Percentiles rank a stretch among this genome's conserved stretches.
Conservation (phyloP, 2,797 vertebrate genomes). For the Xerus rutilus region DNA sequence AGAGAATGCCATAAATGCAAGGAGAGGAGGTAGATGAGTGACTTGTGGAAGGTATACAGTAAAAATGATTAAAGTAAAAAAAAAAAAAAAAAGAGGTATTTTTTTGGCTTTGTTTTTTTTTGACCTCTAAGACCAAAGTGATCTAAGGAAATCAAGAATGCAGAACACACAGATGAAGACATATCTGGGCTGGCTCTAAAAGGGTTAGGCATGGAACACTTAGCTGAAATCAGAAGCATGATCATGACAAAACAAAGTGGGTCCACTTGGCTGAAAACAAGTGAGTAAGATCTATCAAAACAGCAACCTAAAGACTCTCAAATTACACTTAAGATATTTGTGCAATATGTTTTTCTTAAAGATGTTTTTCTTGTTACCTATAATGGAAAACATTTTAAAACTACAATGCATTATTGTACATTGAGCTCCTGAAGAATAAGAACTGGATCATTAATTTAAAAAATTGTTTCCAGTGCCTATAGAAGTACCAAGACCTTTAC, state of each 20-base stretch:
- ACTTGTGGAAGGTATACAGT: not conserved
- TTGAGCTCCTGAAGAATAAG: slow-evolving; percentile 24
- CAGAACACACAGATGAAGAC: not conserved
- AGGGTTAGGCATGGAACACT: not conserved
- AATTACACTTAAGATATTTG: slow-evolving; percentile 27
- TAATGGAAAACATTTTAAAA: slow-evolving; percentile 16
- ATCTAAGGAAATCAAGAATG: slow-evolving; percentile 7
- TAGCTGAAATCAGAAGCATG: not conserved
- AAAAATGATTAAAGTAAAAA: slow-evolving; percentile 45
- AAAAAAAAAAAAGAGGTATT: not conserved
- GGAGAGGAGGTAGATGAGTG: not conserved
- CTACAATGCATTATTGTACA: not conserved
- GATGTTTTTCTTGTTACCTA: slow-evolving; percentile 16
- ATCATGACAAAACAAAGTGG: not conserved
- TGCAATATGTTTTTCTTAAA: slow-evolving; percentile 48
- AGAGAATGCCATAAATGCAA: not conserved
- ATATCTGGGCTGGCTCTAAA: not conserved
- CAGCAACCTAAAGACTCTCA: slow-evolving; percentile 6
- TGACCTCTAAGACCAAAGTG: not conserved
- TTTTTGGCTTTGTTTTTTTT: not conserved
- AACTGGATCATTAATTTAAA: not conserved
- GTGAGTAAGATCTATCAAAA: slow-evolving; percentile 12
- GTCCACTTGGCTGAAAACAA: slow-evolving; percentile 15
- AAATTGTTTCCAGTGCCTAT: not conserved
- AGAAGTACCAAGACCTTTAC: not conserved